These are phyloP conservation scores for Polyodon spathula DNA, from an alignment of 2,113 vertebrate genomes.

Conservation along the genomic window DNA sequence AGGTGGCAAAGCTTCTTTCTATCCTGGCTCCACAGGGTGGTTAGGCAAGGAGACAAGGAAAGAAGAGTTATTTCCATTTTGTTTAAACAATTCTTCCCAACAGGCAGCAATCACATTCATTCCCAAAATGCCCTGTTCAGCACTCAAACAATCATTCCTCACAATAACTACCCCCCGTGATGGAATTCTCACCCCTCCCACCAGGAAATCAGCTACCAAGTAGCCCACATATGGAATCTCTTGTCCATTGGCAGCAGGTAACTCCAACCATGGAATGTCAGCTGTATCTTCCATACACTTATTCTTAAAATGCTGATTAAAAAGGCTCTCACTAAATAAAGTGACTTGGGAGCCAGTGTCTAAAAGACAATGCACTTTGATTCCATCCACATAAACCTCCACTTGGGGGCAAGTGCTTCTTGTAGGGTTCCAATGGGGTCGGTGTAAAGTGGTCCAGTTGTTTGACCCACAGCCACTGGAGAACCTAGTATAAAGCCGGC, in stretches of 20 bases:
- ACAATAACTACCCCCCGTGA: background rate
- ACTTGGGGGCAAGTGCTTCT: background rate
- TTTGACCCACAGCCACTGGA: too few relatives aligned
- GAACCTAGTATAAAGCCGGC: too few relatives aligned
- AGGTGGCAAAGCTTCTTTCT: too few relatives aligned
- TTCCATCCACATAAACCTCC: background rate
- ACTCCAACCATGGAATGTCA: background rate
- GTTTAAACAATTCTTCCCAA: background rate
- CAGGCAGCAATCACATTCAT: slow-evolving; percentile 1
- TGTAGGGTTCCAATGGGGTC: too few relatives aligned
- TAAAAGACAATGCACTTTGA: background rate
- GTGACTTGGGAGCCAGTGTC: slow-evolving; percentile 4
- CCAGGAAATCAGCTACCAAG: background rate
- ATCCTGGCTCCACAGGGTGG: too few relatives aligned
- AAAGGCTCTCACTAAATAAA: slow-evolving; percentile 1
- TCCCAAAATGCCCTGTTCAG: background rate
- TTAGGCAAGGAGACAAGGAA: too few relatives aligned
- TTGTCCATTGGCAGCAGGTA: background rate
- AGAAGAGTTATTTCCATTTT: background rate
- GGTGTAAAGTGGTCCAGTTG: too few relatives aligned
- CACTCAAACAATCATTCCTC: background rate
- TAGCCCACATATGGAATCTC: background rate
- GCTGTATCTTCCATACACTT: background rate
- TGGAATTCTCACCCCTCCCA: background rate
- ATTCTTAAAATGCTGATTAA: background rate